Evolutionary conservation across 2,797 vertebrate species (phyloP).

Genomic region (Sarcoramphus papa): DNA sequence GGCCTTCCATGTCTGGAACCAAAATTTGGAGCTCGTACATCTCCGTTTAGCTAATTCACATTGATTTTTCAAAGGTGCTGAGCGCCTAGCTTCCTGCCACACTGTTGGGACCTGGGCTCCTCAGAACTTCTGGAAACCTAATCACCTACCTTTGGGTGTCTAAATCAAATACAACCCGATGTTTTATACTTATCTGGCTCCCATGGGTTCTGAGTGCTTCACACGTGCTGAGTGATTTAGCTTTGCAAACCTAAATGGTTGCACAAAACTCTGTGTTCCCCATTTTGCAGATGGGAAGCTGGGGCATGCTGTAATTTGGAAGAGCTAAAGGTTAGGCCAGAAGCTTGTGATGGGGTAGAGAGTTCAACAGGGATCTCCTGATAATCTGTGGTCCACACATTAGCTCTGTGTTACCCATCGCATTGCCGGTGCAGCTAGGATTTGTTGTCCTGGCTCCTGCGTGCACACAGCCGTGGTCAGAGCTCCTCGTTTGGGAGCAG

Average conservation of each 20-base stretch:
- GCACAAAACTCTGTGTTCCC: not conserved
- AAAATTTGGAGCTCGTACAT: not conserved
- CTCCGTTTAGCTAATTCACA: not conserved
- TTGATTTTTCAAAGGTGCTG: not conserved
- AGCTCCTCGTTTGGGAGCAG: not conserved
- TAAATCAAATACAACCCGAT: not conserved
- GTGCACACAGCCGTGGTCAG: not conserved
- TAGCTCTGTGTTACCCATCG: not conserved
- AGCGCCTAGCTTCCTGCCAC: not conserved
- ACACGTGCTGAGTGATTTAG: fast-evolving
- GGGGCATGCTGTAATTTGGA: not conserved
- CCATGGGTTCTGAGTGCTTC: not conserved
- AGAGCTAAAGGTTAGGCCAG: not conserved
- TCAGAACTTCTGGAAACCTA: not conserved
- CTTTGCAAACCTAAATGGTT: not conserved
- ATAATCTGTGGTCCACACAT: not conserved
- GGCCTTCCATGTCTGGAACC: not conserved
- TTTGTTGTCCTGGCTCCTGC: not conserved
- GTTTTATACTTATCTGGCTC: not conserved
- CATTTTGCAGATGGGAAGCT: not conserved
- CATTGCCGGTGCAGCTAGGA: fast-evolving
- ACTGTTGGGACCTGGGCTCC: not conserved
- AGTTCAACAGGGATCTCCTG: not conserved
- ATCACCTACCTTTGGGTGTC: not conserved
- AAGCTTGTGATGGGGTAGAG: not conserved